Evolutionary conservation across 2,797 vertebrate species (phyloP), one percentile per base, ranked within the genome.

Genomic region (Muscicapa comitata): DNA sequence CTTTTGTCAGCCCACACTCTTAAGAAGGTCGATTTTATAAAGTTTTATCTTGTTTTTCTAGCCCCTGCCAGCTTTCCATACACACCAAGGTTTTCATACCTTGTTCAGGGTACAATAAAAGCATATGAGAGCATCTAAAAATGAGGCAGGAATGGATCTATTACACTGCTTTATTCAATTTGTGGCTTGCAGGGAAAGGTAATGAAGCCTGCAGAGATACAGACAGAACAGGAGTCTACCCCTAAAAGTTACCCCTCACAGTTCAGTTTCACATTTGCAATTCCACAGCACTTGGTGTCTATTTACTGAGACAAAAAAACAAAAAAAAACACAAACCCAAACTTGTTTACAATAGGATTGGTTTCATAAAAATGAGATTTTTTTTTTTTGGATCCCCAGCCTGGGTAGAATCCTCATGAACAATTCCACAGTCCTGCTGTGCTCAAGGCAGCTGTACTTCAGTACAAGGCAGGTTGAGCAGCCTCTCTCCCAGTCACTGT

Each of bases 91-190:
- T 91, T 73, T 48, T 59, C 84, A 42, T 94, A 38, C 75, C 78
- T 91, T 89, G n/a, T n/a, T 73, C 33, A 79, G 63, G 51, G 31
- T 70, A 72, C 63, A 90, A 65, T 55, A 79, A 95, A 77, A 80
- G 53, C 67, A 85, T 17, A 62, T 24, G 63, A 96, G 86, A 95
- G 19, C 81, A 92, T 96, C 87, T 85, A 45, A 94, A 92, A 95
- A 55, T 11, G 15, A 79, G 65, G 55, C 37, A 89, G 81, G 63
- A 95, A 93, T 17, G 67, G 91, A 85, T 95, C 87, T 47, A 26
- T 93, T 96, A 59, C 89, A 82, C 6, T 47, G 48, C 74, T 87
- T 89, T 73, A 93, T 95, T 76, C 33, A 82, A 92, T 93, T 89
- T 91, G 63, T 67, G 45, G 37, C 59, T 93, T 73, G 37, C 71